Base-by-base conservation (phyloP, 2,113 vertebrate species). In the Oryzias melastigma region DNA sequence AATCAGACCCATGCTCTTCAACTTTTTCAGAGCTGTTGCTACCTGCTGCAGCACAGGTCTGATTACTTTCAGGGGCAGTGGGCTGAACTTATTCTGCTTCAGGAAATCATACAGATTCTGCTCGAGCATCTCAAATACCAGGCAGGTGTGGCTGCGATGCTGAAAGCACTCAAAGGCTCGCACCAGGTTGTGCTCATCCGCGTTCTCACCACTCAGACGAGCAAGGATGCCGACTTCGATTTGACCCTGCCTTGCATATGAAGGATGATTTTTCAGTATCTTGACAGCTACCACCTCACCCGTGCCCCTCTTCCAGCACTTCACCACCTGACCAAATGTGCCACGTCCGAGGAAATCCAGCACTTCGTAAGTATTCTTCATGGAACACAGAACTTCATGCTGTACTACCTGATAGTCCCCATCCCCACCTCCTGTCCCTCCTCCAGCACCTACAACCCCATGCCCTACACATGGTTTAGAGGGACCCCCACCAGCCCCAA, bases 1-100 rank as follows among this genome's bases (percentile, higher is more conserved):
- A 85, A 99, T 99, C 92, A 99, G 94, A 88, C 97, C 95, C 91
- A 99, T 94, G 88, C 92, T 94, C 92, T 98, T 98, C 25, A 99
- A 82, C 91, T 99, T 99, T 90, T 95, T 98, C 91, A 99, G 93
- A 76, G 97, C 97, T 77, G 94, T 97, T 70, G 96, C 95, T 83
- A 99, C 97, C 90, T 99, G 97, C 87, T 99, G 96, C 76, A 99
- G 92, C 86, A 99, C 95, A 47, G 97, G 96, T 87, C 97, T 92
- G 80, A 99, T 98, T 84, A 98, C 96, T 91, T 98, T 98, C 82
- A 99, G 90, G 71, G 95, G 96, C 80, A 99, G 89, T 16, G 97
- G 97, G 84, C 97, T 98, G 89, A 99, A 99, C 87, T 98, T 98
- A 85, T 98, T 98, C 91, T 98, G 97, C 82, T 99, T 99, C 85